Base-by-base conservation (phyloP, 2,888 invertebrate species). In the Oegoconia quadripuncta region DNA sequence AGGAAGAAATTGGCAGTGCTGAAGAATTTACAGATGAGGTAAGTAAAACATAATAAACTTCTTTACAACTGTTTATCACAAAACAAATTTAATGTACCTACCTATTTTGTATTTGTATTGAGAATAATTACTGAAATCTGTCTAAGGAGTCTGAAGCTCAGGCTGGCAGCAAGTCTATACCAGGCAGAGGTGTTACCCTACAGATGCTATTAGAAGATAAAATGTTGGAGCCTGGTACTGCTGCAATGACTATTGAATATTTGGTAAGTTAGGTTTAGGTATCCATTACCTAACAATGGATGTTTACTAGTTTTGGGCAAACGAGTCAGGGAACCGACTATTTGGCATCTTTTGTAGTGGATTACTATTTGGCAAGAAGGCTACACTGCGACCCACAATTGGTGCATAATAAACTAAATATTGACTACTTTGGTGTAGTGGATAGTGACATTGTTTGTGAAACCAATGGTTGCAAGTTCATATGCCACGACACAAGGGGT, bases 231-330 rank as follows among this genome's bases (percentile, higher is more conserved):
- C 93, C 96, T 30, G 96, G 96, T 27, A 92, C 91, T 65, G 94
- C 94, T 27, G 89, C 93, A 36, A 93, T 97, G 93, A 94, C 96
- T 34, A 94, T 97, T 59, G 96, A 97, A 74, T 97, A 97, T 81
- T 88, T 97, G 90, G 95, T 95, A 88, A 54, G 62, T 33, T 13
- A 14, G 7, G 39, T 12, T 8, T 7, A 12, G 2, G 26, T 15
- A 14, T 6, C 2, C 11, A n/a, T 23, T 23, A 11, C n/a, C 23
- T 23, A 8, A n/a, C 23, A 23, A 23, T 23, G 9, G 23, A 11
- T n/a, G n/a, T n/a, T 23, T 23, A 4, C 23, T 9, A 9, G n/a
- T 23, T 23, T 23, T 9, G 23, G 23, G 7, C 8, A 23, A 2
- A 23, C 23, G n/a, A n/a, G n/a, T n/a, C n/a, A n/a, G n/a, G n/a